Base-by-base conservation (phyloP, 2,797 vertebrate genomes). In the Gouania willdenowi region DNA sequence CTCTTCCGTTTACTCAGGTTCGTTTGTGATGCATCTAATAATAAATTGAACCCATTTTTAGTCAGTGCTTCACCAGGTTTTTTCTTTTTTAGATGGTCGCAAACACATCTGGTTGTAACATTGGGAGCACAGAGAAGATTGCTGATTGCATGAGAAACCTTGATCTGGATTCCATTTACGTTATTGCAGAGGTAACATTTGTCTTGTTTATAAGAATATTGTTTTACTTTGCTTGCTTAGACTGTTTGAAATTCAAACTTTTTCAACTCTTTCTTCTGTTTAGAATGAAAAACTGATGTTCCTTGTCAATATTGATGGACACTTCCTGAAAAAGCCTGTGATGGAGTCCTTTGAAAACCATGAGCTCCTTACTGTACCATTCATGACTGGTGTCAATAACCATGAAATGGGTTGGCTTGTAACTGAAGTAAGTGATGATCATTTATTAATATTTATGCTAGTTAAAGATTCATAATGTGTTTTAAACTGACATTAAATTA, bases 321-420 rank as follows among this genome's bases (percentile, higher is more conserved):
- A 45, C 21, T 84, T 87, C 28, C 47, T 88, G 52, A 70, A 17
- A 7, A 77, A 84, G 52, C 11, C 63, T 24, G 52, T 60, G 23
- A 9, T 52, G 2, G 81, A 87, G 28, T 36, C 77, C 14, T 56
- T 66, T 4, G 24, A 29, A 3, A 67, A 70, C 17, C 68, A 64
- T 1, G 47, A 86, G 28, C 31, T 89, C 42, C 71, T 36, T 25
- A 82, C 70, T 22, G 13, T 88, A 1, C 88, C 89, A 0, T 81
- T 90, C 18, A 79, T 90, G 53, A 87, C 61, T 0, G 89, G 88
- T 1, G 3, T 87, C 7, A 88, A 53, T 27, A 39, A 65, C n/a
- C 60, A 89, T 40, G 89, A 90, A 64, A 70, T 39, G 1, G 86
- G 86, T 7, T 86, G 46, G 49, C 0, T 54, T 5, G 3, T 90